Evolutionary conservation across 1,140 invertebrate species (phyloP), one percentile per base, ranked within the genome.

Genomic region (Drosophila kikkawai): DNA sequence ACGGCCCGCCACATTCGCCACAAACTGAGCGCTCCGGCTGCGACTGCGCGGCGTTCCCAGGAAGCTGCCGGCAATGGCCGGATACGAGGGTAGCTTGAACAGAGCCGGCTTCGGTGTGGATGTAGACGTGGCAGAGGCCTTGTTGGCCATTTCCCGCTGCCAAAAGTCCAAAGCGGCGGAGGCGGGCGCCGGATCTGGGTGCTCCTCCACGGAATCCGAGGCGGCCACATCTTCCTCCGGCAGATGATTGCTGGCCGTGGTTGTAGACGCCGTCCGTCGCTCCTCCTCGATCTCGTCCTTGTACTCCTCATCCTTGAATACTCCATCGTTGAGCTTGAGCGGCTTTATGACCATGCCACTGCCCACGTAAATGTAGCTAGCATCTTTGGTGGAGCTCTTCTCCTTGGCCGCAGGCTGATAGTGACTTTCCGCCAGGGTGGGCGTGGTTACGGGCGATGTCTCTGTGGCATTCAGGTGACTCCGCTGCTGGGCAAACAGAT

Each of bases 11-110:
- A 85, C 80, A 53, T 91, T 91, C 5, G 91, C 82, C 57, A 91
- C 88, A 29, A 91, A 91, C 71, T 91, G 90, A 2, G 88, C 85
- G 37, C 82, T 87, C 9, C 80, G 82, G 45, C 81, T 91, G 66
- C 84, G 87, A 73, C 88, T 91, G 63, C 88, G 80, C 26, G 88
- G 91, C 32, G 82, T 83, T 41, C 82, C 80, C 48, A 91, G 60
- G 19, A 87, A 91, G 39, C 74, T 82, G 47, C 82, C 79, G 8
- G 75, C 56, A 1, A 91, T 90, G 41, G 91, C 75, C 22, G 88
- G 85, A 75, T 91, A 91, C 13, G 79, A 88, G 22, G 91, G 91
- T 4, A 91, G 44, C 45, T 84, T 84, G 15, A 63, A 87, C 6
- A 91, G 67, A 0, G 85, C 90, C 47, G 85, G 65, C 45, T 92